A percentile compares a stretch with the other conserved stretches of the same genome.
Evolutionary conservation across 2,113 vertebrate genomes (phyloP).

Genomic region (pig (Sus scrofa)): DNA sequence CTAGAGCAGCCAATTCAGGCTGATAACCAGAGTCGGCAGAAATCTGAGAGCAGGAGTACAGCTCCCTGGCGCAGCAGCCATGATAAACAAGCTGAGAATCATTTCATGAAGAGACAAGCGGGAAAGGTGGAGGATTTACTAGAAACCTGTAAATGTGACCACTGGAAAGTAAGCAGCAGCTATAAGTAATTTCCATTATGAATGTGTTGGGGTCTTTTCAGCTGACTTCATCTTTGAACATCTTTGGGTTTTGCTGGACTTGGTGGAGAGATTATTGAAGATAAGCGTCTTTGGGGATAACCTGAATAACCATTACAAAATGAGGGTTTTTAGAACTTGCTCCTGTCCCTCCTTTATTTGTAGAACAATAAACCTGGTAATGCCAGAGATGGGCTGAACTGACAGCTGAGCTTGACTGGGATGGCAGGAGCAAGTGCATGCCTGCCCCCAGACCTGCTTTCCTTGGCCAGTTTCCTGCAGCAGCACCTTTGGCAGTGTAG

Average conservation of each 20-base stretch:
- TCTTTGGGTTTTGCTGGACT: background rate
- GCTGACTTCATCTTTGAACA: background rate
- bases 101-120: background rate
- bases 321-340: background rate
- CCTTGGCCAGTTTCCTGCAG: background rate
- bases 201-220: background rate
- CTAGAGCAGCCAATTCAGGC: slow-evolving; percentile 38
- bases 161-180: background rate
- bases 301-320: background rate
- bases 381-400: background rate
- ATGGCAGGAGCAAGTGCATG: background rate
- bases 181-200: background rate
- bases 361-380: background rate
- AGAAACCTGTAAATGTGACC: background rate
- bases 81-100: background rate
- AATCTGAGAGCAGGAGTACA: slow-evolving; percentile 12
- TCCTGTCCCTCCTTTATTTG: background rate
- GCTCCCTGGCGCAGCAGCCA: background rate
- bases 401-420: background rate
- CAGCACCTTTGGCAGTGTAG: background rate
- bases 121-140: background rate
- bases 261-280: background rate
- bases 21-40: background rate
- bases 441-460: background rate
- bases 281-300: background rate